phyloP scores from a whole-genome alignment of 1,140 invertebrate genomes.

The Reticulitermes speratus region DNA sequence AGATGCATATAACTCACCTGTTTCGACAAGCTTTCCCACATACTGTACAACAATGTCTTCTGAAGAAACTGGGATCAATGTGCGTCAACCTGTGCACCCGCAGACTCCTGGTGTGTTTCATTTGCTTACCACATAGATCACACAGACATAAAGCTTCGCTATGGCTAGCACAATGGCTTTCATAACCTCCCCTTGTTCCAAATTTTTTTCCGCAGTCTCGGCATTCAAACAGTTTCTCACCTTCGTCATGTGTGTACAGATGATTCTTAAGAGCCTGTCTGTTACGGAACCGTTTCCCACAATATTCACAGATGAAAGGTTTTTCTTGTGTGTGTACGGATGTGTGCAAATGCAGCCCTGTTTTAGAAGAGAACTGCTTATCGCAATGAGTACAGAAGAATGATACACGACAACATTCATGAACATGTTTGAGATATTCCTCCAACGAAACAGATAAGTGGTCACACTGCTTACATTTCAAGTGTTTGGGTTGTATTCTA shows the following conservation, averaged over 20 bases:
- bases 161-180: not conserved
- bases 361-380: not conserved
- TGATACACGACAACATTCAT: not conserved
- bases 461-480: not conserved
- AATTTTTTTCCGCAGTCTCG: constrained; percentile 13
- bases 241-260: not conserved
- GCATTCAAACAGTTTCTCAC: not conserved
- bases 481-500: not conserved
- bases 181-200: not conserved
- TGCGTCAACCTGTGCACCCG: not conserved
- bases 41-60: not conserved
- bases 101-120: constrained; percentile 10
- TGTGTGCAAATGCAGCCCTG: not conserved
- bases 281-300: constrained; percentile 13
- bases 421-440: not conserved
- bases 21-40: not conserved
- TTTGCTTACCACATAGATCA: constrained; percentile 6
- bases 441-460: not conserved
- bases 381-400: not conserved
- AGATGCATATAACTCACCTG: not conserved
- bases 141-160: not conserved
- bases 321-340: not conserved
- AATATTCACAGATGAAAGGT: constrained; percentile 21
- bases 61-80: not conserved
- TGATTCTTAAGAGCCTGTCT: not conserved